These are phyloP conservation scores for Tapirus indicus DNA, from an alignment of 2,797 vertebrate genomes.

Conservation along the genomic window DNA sequence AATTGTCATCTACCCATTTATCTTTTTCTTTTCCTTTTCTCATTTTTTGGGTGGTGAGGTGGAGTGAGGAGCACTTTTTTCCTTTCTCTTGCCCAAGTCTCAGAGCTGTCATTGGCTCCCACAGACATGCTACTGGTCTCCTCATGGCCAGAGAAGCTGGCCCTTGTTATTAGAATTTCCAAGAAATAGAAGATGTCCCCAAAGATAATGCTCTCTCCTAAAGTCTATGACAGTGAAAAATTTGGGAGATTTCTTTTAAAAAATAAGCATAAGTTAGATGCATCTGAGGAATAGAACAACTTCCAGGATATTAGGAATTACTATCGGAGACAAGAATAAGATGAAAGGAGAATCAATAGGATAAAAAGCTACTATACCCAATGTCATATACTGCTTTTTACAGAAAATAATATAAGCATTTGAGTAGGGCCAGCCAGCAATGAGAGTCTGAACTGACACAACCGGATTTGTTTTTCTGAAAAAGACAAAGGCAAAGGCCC, in stretches of 20 bases:
- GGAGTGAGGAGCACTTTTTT: background rate
- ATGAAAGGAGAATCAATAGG: conserved; percentile 37
- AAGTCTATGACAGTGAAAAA: conserved; percentile 15
- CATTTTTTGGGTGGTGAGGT: background rate
- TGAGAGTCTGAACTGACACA: background rate
- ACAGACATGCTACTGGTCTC: conserved; percentile 22
- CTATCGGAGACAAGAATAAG: background rate
- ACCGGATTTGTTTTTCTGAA: conserved; percentile 39
- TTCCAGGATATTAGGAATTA: conserved; percentile 22
- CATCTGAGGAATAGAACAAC: conserved; percentile 41
- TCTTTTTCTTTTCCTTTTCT: background rate
- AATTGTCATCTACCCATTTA: background rate
- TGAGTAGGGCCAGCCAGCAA: background rate
- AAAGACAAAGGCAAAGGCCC: background rate
- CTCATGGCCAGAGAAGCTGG: conserved; percentile 10
- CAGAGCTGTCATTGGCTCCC: background rate
- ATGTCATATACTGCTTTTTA: background rate
- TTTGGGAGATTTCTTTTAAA: background rate
- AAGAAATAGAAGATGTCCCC: background rate
- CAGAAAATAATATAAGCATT: conserved; percentile 58
- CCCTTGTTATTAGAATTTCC: background rate
- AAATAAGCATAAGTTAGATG: background rate
- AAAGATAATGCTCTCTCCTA: background rate
- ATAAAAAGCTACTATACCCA: conserved; percentile 28
- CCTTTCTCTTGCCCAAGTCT: background rate